Conservation (phyloP, 2,113 vertebrate species). For the Ophiodon elongatus region DNA sequence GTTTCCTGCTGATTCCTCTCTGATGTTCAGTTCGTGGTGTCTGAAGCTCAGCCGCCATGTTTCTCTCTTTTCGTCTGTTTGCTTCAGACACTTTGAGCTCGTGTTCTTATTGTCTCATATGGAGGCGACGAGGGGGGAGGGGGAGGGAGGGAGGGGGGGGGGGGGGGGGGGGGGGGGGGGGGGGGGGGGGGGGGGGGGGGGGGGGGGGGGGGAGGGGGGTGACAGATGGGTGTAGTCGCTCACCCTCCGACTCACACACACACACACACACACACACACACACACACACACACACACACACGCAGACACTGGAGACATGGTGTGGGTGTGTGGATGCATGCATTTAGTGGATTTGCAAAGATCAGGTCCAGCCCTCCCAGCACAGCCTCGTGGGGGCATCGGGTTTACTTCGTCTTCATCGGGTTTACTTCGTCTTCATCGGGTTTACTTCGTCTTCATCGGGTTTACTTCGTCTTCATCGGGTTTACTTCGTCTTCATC, state of each 20-base stretch:
- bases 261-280: conserved; percentile 37
- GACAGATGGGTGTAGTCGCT: conserved; percentile 59
- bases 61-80: no score
- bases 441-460: conserved; percentile 47
- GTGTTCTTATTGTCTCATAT: conserved; percentile 32
- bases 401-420: conserved; percentile 47
- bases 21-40: no score
- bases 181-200: neutral
- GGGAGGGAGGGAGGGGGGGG: no score
- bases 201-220: conserved; percentile 7
- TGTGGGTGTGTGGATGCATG: conserved; percentile 68
- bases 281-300: conserved; percentile 39
- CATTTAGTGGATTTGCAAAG: conserved; percentile 69
- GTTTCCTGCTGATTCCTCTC: no score
- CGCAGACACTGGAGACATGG: conserved; percentile 49
- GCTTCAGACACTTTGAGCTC: conserved; percentile 9
- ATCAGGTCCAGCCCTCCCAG: conserved; percentile 43
- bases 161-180: conserved; percentile 4
- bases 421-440: conserved; percentile 26
- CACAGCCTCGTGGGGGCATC: neutral
- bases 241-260: conserved; percentile 36
- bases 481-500: conserved; percentile 47
- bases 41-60: no score
- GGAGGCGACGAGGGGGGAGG: neutral
- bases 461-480: conserved; percentile 22